phyloP scores from a whole-genome alignment of 2,797 vertebrate species.

The Neostethus bicornis region DNA sequence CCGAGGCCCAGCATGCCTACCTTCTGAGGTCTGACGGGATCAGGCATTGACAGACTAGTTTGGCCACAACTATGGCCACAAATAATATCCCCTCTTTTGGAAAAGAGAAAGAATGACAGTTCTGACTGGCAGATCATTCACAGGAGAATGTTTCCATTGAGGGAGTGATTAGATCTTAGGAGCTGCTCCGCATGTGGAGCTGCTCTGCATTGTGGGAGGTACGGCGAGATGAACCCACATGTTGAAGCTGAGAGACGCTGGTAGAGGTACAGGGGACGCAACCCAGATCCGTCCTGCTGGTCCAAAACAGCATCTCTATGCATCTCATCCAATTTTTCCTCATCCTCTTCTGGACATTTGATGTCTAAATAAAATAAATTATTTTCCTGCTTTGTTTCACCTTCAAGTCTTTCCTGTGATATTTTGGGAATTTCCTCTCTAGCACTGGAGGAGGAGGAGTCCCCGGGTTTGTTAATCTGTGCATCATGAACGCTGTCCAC shows the following conservation, averaged over 20 bases:
- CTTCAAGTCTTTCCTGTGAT: conserved; percentile 75
- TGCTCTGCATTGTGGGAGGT: conserved; percentile 90
- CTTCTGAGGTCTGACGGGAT: no score
- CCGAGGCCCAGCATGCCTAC: no score
- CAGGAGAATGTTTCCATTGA: conserved; percentile 13
- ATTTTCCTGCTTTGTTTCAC: conserved; percentile 43
- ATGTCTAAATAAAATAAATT: conserved; percentile 82
- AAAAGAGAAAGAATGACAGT: no score
- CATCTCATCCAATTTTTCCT: conserved; percentile 46
- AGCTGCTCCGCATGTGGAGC: conserved; percentile 58
- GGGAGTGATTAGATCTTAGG: conserved; percentile 36
- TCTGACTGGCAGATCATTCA: conserved; percentile 10
- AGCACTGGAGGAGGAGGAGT: conserved; percentile 79
- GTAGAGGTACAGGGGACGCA: conserved; percentile 52
- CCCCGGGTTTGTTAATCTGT: conserved; percentile 60
- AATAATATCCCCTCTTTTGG: no score
- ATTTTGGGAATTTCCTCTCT: conserved; percentile 87
- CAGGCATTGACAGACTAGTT: no score
- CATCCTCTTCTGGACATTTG: conserved; percentile 65
- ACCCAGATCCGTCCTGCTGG: conserved; percentile 48
- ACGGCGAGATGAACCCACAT: conserved; percentile 69
- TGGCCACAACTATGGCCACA: no score
- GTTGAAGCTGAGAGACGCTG: conserved; percentile 19
- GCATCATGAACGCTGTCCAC: conserved; percentile 65
- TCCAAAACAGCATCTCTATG: conserved; percentile 56